Percentiles rank a stretch among this genome's conserved stretches.
phyloP scores from a whole-genome alignment of 2,888 invertebrate genomes.

The Limenitis camilla region DNA sequence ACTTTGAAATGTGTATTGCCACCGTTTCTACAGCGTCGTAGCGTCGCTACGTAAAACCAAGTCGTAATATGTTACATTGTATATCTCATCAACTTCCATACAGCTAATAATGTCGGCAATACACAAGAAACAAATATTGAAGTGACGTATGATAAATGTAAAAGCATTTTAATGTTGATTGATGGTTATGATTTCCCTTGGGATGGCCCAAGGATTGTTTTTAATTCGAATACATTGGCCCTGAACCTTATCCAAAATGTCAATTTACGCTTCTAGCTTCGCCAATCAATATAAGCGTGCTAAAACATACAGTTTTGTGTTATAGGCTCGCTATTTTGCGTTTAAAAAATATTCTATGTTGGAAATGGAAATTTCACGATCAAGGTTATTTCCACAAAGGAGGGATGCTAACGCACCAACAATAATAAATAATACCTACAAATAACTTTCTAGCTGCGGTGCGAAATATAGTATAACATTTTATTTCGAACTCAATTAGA shows the following conservation, averaged over 20 bases:
- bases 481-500: too few species aligned
- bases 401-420: too few species aligned
- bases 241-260: not conserved
- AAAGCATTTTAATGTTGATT: conserved; percentile 25
- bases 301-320: too few species aligned
- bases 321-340: too few species aligned
- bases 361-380: too few species aligned
- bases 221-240: conserved; percentile 24
- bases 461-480: too few species aligned
- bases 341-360: too few species aligned
- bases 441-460: too few species aligned
- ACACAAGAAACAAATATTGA: conserved; percentile 3
- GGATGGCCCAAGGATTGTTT: conserved; percentile 26
- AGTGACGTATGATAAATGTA: conserved; percentile 9
- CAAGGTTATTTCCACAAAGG: too few species aligned
- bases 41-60: conserved; percentile 6
- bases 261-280: too few species aligned
- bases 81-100: conserved; percentile 3
- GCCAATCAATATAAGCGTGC: too few species aligned
- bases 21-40: conserved; percentile 6
- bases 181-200: conserved; percentile 37
- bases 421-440: too few species aligned
- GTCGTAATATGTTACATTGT: not conserved
- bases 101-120: conserved; percentile 4
- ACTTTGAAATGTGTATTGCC: conserved; percentile 1